These are phyloP conservation scores for Sinonovacula constricta DNA, from an alignment of 1,140 invertebrate species.

Conservation along the genomic window DNA sequence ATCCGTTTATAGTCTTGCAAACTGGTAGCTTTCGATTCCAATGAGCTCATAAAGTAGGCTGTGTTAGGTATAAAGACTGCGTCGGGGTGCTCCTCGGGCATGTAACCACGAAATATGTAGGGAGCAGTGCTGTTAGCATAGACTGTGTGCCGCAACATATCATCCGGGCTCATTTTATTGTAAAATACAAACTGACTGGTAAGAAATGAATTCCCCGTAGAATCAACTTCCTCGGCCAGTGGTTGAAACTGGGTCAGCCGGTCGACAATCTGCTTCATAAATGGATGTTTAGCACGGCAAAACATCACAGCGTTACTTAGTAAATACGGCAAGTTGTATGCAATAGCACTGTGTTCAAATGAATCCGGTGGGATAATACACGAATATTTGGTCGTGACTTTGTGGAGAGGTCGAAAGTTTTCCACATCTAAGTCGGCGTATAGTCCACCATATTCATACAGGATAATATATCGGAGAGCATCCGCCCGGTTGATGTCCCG, in stretches of 20 bases:
- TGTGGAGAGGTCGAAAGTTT: conserved; percentile 57
- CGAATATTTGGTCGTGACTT: conserved; percentile 55
- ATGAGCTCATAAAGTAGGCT: too few species aligned
- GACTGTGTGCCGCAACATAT: too few species aligned
- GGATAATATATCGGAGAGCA: conserved; percentile 68
- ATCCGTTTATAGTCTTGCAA: too few species aligned
- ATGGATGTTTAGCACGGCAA: conserved; percentile 66
- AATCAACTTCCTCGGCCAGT: background rate
- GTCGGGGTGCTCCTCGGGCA: too few species aligned
- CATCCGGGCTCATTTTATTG: too few species aligned
- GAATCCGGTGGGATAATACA: conserved; percentile 71
- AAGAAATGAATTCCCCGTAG: conserved; percentile 14
- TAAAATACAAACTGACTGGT: too few species aligned
- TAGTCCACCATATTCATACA: conserved; percentile 69
- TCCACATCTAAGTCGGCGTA: conserved; percentile 72
- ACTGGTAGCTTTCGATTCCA: too few species aligned
- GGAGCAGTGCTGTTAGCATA: too few species aligned
- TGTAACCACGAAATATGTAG: too few species aligned
- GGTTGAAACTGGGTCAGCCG: conserved; percentile 59
- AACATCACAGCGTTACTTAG: conserved; percentile 71
- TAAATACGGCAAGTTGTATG: conserved; percentile 57
- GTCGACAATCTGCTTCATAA: conserved; percentile 62
- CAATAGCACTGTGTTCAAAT: conserved; percentile 64
- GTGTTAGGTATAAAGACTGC: too few species aligned
- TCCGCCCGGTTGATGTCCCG: conserved; percentile 64